These are phyloP conservation scores for Myoxocephalus aenaeus DNA, from an alignment of 2,797 vertebrate species.

Conservation along the genomic window DNA sequence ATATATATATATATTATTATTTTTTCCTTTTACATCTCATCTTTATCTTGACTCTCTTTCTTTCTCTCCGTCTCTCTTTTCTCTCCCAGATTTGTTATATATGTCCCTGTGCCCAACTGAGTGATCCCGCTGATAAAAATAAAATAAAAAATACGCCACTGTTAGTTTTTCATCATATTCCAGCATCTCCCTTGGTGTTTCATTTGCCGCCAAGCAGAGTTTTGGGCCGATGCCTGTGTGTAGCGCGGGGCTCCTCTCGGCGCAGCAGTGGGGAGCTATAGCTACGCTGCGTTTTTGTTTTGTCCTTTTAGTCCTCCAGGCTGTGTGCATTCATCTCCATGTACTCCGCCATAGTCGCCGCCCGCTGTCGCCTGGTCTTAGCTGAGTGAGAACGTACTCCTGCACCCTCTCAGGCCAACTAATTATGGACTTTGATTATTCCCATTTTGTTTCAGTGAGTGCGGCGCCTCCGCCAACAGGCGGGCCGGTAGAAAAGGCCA, in stretches of 20 bases:
- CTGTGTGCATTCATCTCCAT: constrained; percentile 65
- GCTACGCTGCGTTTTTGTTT: constrained; percentile 44
- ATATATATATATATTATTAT: not conserved
- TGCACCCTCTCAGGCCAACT: constrained; percentile 76
- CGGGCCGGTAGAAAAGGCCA: constrained; percentile 78
- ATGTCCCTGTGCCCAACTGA: constrained; percentile 23
- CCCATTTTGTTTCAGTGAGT: constrained; percentile 81
- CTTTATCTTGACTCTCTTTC: constrained; percentile 30
- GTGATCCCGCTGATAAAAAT: constrained; percentile 56
- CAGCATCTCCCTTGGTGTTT: constrained; percentile 63
- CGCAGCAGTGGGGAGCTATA: constrained; percentile 41
- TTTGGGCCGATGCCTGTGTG: constrained; percentile 42
- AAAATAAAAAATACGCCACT: not conserved
- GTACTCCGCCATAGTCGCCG: constrained; percentile 19
- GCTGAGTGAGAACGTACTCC: constrained; percentile 65
- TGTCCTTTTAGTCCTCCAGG: constrained; percentile 55
- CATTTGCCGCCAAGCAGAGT: constrained; percentile 56
- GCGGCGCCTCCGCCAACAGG: constrained; percentile 73
- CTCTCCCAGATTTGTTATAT: constrained; percentile 21
- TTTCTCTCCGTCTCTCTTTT: constrained; percentile 13
- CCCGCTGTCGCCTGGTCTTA: constrained; percentile 45
- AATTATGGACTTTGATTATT: constrained; percentile 88
- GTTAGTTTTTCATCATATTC: constrained; percentile 63
- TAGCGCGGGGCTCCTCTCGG: constrained; percentile 29
- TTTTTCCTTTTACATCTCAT: constrained; percentile 21